A percentile compares a stretch with the other conserved stretches of the same genome.
phyloP scores from a whole-genome alignment of 2,113 vertebrate species.

The Notiomystis cincta region DNA sequence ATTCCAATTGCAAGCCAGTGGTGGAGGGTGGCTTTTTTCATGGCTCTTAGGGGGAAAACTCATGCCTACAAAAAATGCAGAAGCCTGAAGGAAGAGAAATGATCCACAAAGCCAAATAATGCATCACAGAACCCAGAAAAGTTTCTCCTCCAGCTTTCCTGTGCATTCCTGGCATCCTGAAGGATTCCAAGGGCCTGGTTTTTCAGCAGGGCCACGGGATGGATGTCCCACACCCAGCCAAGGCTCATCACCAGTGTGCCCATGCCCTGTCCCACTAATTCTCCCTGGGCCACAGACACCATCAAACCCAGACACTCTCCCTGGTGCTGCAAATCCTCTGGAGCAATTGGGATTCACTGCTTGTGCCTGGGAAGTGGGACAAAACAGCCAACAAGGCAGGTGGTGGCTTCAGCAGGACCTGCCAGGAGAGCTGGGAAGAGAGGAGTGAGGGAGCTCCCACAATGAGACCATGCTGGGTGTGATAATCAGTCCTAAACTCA shows the following conservation, averaged over 20 bases:
- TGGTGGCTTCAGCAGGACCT: background rate
- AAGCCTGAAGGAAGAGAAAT: background rate
- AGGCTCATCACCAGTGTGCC: background rate
- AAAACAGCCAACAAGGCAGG: background rate
- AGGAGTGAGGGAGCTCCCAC: background rate
- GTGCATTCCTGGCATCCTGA: rapidly evolving
- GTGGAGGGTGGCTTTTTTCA: background rate
- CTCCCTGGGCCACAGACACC: rapidly evolving
- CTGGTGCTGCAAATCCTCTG: background rate
- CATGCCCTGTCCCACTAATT: background rate
- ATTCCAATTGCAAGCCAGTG: background rate
- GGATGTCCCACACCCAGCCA: background rate
- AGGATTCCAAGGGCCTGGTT: background rate
- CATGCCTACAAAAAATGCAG: background rate
- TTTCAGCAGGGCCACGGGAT: rapidly evolving
- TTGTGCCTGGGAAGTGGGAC: background rate
- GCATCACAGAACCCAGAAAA: background rate
- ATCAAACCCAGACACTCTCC: background rate
- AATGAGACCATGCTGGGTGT: background rate
- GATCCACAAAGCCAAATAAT: background rate
- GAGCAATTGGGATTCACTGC: background rate
- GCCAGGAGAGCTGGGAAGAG: background rate
- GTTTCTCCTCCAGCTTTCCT: background rate
- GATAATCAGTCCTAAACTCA: background rate
- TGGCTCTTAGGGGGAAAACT: background rate